These are phyloP conservation scores for Paraescarpia echinospica DNA, from an alignment of 1,140 invertebrate species.

Conservation along the genomic window DNA sequence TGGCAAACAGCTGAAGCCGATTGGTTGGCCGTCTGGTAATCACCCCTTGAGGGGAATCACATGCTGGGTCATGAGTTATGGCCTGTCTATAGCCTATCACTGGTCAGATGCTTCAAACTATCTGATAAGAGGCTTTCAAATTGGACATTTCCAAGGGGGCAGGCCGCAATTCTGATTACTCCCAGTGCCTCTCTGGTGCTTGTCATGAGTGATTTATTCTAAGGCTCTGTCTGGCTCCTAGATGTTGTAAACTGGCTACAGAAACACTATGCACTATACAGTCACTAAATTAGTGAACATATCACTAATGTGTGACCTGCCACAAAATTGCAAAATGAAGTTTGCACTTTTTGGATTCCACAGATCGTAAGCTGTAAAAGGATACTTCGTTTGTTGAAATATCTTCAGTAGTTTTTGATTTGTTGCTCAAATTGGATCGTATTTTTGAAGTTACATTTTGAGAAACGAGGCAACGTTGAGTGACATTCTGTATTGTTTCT, in stretches of 20 bases:
- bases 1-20: not conserved
- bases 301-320: too few relatives aligned
- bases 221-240: not conserved
- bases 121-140: not conserved
- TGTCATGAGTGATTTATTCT: not conserved
- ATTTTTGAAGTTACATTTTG: too few relatives aligned
- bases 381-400: too few relatives aligned
- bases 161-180: not conserved
- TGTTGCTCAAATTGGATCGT: too few relatives aligned
- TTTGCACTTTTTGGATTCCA: too few relatives aligned
- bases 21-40: not conserved
- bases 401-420: too few relatives aligned
- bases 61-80: slow-evolving; percentile 3
- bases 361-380: too few relatives aligned
- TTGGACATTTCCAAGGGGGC: not conserved
- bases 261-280: not conserved
- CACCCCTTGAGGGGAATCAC: not conserved
- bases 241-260: not conserved
- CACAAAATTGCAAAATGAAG: too few relatives aligned
- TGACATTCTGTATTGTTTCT: too few relatives aligned
- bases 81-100: not conserved
- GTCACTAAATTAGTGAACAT: not conserved
- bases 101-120: not conserved
- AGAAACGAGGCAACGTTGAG: too few relatives aligned
- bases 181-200: not conserved